A percentile compares a stretch with the other conserved stretches of the same genome.
phyloP scores from a whole-genome alignment of 1,140 invertebrate genomes.

The Anastatus disparis region DNA sequence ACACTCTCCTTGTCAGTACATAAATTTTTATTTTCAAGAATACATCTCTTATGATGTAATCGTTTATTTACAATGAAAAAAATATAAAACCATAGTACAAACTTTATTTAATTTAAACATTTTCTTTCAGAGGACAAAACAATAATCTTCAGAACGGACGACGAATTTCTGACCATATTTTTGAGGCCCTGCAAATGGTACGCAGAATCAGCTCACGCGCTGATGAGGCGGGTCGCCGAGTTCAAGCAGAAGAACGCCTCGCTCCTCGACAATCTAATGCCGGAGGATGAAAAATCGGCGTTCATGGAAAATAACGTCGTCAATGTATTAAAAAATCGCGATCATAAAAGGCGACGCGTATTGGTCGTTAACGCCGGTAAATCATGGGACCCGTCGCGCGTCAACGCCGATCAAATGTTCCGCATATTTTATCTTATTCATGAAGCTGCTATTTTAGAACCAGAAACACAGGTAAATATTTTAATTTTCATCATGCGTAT shows the following conservation, averaged over 20 bases:
- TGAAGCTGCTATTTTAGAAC: slow-evolving; percentile 77
- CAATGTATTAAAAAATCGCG: slow-evolving; percentile 77
- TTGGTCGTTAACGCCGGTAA: slow-evolving; percentile 72
- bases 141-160: slow-evolving; percentile 75
- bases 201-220: slow-evolving; percentile 77
- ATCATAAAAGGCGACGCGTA: slow-evolving; percentile 75
- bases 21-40: too few species aligned
- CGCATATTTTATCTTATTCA: slow-evolving; percentile 83
- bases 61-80: too few species aligned
- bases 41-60: too few species aligned
- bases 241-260: slow-evolving; percentile 78
- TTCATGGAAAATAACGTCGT: slow-evolving; percentile 77
- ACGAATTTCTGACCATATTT: slow-evolving; percentile 79
- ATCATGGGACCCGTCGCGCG: slow-evolving; percentile 78
- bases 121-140: slow-evolving; percentile 67
- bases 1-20: too few species aligned
- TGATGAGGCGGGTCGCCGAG: slow-evolving; percentile 80
- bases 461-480: slow-evolving; percentile 72
- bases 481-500: background rate
- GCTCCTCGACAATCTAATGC: slow-evolving; percentile 72
- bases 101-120: too few species aligned
- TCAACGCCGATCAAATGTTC: slow-evolving; percentile 79
- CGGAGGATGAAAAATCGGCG: slow-evolving; percentile 73
- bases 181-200: slow-evolving; percentile 84
- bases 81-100: too few species aligned